Conservation (phyloP, 2,797 vertebrate species). For the Gambusia yucatana region DNA sequence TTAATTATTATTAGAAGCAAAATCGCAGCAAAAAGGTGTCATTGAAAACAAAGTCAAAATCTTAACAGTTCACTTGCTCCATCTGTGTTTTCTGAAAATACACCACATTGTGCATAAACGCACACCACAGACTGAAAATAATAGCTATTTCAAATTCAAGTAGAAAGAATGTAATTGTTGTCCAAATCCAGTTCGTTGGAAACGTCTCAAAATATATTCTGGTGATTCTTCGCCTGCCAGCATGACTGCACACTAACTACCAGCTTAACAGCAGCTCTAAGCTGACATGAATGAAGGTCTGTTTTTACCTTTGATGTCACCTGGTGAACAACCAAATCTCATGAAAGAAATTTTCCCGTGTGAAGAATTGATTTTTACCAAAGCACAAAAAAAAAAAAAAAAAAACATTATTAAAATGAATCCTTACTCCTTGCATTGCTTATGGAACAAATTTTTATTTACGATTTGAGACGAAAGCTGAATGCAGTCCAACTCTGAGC, state of each 20-base stretch:
- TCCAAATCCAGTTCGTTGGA: constrained; percentile 63
- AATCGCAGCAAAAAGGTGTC: constrained; percentile 52
- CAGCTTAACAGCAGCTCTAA: constrained; percentile 60
- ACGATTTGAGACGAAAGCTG: constrained; percentile 48
- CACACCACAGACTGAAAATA: constrained; percentile 51
- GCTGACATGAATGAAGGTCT: constrained; percentile 61
- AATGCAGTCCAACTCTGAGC: constrained; percentile 39
- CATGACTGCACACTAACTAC: constrained; percentile 55
- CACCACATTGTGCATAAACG: constrained; percentile 28
- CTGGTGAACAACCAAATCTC: constrained; percentile 55
- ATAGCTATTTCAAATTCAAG: constrained; percentile 58
- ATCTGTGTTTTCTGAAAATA: constrained; percentile 70
- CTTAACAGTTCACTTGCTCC: constrained; percentile 55
- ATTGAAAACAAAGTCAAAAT: constrained; percentile 54
- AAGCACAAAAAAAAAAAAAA: background rate
- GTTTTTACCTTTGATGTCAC: constrained; percentile 51
- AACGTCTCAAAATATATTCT: constrained; percentile 58
- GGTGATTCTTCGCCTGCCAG: constrained; percentile 62
- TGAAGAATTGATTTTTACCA: constrained; percentile 12
- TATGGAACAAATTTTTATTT: constrained; percentile 38
- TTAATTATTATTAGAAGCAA: constrained; percentile 47
- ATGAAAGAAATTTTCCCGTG: constrained; percentile 25
- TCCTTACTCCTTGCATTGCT: constrained; percentile 16
- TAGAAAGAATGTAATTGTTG: constrained; percentile 43
- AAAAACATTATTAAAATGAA: constrained; percentile 23